Evolutionary conservation across 2,113 vertebrate species (phyloP).

Genomic region (Phrynosoma blainvillii): DNA sequence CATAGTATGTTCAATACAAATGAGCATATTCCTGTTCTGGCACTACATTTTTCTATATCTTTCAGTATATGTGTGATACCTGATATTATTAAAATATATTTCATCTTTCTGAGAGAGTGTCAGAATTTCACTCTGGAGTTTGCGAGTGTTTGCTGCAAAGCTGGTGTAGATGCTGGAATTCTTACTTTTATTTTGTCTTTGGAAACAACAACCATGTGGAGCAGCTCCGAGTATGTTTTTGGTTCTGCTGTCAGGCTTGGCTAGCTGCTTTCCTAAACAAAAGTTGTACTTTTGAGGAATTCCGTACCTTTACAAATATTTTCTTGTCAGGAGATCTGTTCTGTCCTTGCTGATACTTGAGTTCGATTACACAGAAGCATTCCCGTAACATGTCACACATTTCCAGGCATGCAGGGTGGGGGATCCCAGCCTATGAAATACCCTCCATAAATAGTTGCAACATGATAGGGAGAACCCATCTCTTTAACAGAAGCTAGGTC

Average conservation of each 20-base stretch:
- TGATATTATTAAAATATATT: neutral
- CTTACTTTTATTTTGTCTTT: neutral
- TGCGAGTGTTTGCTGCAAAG: neutral
- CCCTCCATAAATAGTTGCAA: slow-evolving; percentile 26
- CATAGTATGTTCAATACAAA: neutral
- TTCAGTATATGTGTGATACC: too few species aligned
- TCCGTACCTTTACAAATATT: neutral
- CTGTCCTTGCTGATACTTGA: neutral
- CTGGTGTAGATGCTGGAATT: neutral
- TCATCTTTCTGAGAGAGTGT: neutral
- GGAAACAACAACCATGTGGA: neutral
- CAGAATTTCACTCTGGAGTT: neutral
- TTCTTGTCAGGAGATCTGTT: neutral
- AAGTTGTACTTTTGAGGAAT: neutral
- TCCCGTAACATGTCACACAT: neutral
- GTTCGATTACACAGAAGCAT: neutral
- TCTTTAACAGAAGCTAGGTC: neutral
- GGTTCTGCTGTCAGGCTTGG: neutral
- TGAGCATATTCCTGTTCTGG: neutral
- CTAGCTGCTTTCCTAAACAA: slow-evolving; percentile 6
- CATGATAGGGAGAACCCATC: neutral
- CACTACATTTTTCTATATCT: neutral
- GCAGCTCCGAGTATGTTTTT: neutral
- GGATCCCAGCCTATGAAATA: neutral
- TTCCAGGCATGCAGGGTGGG: neutral